Base-by-base conservation (phyloP, 2,888 invertebrate genomes). In the Coelinius sp. region DNA sequence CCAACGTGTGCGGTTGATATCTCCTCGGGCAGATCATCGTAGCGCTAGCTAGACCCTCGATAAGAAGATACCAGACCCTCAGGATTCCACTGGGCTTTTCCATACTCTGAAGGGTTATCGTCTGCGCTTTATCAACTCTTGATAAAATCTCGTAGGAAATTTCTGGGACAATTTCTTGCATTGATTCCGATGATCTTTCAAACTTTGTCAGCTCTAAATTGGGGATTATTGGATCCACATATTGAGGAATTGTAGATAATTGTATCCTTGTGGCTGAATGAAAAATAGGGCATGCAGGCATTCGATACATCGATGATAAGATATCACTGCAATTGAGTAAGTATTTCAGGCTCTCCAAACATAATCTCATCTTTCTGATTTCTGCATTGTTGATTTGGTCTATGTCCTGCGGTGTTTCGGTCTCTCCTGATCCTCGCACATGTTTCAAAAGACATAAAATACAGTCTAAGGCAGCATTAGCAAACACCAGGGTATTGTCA, bases 261-360 rank as follows among this genome's bases (percentile, higher is more conserved):
- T 94, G 94, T 76, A 95, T 93, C 83, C 94, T 91, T 83, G 96
- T 95, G 0, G 96, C 95, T 12, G 97, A 93, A 86, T 96, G 96
- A 84, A 97, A 97, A 74, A 94, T 94, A 0, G 97, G 97, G 85
- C 97, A 97, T 80, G 96, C 95, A 0, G 97, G 97, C 97, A 97
- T 97, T 82, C 93, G 93, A 87, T 95, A 96, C 96, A 97, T 97
- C 88, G 95, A 94, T 2, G 95, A 93, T 68, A 98, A 89, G 78
- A 97, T 96, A 75, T 94, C 93, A 71, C 95, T 94, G 85, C 97
- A 97, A 79, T 93, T 94, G 84, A 95, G 92, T 31, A 98, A 89
- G 83, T 96, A 95, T 80, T 94, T 94, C 27, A 98, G 88, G 0
- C 96, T 96, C 94, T 83, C 93, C 89, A 85, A 92, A 92, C 89